Conservation (phyloP, 2,888 invertebrate genomes). For the Epistrophe eligans region DNA sequence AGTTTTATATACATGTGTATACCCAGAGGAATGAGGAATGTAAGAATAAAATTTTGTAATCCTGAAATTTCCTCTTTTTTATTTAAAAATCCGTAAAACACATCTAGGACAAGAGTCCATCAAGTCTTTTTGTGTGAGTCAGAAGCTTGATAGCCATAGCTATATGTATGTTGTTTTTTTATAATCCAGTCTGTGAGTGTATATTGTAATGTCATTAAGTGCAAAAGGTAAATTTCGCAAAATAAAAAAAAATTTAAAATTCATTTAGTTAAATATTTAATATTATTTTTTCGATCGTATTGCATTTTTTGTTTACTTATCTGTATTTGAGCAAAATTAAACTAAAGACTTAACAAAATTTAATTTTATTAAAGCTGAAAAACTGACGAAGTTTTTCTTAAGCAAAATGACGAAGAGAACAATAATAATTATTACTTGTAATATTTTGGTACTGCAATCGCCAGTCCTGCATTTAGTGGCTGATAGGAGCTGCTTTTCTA, state of each 20-base stretch:
- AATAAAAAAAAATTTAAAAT: not conserved
- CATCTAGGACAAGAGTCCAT: constrained; percentile 80
- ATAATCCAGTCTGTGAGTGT: constrained; percentile 12
- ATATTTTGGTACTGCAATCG: too few species aligned
- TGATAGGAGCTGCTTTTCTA: too few species aligned
- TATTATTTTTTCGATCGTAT: too few species aligned
- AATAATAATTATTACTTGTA: too few species aligned
- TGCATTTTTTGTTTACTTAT: too few species aligned
- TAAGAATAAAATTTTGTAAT: constrained; percentile 45
- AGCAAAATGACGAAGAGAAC: too few species aligned
- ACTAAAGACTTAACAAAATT: too few species aligned
- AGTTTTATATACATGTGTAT: too few species aligned
- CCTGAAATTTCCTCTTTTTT: constrained; percentile 79
- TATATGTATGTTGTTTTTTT: not conserved
- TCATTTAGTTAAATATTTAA: not conserved
- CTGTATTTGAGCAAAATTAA: too few species aligned
- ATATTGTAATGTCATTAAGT: constrained; percentile 1
- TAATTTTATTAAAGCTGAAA: too few species aligned
- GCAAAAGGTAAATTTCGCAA: not conserved
- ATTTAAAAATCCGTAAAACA: constrained; percentile 81
- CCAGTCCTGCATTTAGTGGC: too few species aligned
- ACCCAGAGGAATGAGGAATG: not conserved
- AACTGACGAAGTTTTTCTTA: too few species aligned
- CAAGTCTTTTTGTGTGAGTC: constrained; percentile 42
- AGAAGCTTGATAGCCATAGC: not conserved